Percentiles rank a stretch among this genome's conserved stretches.
Conservation (phyloP, 2,888 invertebrate genomes). For the Pedicia rivosa region DNA sequence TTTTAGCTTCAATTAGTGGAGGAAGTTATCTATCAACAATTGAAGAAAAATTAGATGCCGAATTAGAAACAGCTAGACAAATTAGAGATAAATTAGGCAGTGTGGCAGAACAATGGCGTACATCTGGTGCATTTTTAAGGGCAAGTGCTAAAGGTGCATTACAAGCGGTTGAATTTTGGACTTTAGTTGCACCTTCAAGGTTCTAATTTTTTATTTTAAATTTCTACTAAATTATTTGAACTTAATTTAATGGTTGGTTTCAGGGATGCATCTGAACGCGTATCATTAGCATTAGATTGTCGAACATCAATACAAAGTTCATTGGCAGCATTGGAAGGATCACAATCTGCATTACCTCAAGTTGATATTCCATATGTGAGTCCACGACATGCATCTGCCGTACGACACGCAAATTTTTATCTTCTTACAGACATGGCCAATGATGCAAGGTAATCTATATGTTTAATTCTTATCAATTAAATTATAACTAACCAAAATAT, state of each 20-base stretch:
- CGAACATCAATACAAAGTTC: slow-evolving; percentile 25
- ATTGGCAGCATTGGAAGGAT: slow-evolving; percentile 24
- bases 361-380: slow-evolving; percentile 27
- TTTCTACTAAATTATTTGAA: not conserved
- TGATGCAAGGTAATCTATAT: slow-evolving; percentile 17
- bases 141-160: slow-evolving; percentile 25
- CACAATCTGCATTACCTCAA: slow-evolving; percentile 26
- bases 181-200: slow-evolving; percentile 18
- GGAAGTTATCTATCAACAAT: slow-evolving; percentile 26
- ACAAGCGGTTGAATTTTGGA: slow-evolving; percentile 23
- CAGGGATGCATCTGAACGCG: slow-evolving; percentile 22
- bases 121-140: slow-evolving; percentile 24
- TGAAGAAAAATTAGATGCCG: slow-evolving; percentile 25
- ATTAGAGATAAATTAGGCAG: slow-evolving; percentile 27
- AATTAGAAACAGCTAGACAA: slow-evolving; percentile 25
- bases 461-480: no score
- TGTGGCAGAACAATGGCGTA: slow-evolving; percentile 29
- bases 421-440: slow-evolving; percentile 28
- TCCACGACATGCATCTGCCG: slow-evolving; percentile 25
- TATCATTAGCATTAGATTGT: slow-evolving; percentile 23
- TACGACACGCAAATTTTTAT: slow-evolving; percentile 26
- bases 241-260: not conserved
- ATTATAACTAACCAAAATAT: no score
- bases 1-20: slow-evolving; percentile 24
- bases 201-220: slow-evolving; percentile 8